Conservation (phyloP, 2,797 vertebrate species). For the Eulemur rubriventer region DNA sequence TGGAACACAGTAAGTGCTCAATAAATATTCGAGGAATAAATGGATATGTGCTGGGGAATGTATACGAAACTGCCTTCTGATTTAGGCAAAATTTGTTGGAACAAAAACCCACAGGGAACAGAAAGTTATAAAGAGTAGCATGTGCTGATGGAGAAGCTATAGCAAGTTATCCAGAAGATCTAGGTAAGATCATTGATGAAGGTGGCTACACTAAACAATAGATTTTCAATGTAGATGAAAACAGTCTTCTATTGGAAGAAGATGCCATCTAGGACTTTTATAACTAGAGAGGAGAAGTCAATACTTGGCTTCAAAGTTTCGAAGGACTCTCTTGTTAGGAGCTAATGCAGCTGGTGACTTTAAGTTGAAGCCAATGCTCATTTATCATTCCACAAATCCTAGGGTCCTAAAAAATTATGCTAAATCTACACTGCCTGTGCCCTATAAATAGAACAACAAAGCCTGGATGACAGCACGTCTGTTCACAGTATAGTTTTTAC, state of each 20-base stretch:
- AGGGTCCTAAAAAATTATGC: not conserved
- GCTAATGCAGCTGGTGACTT: not conserved
- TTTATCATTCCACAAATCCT: not conserved
- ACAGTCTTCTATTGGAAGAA: not conserved
- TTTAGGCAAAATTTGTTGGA: not conserved
- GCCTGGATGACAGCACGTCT: not conserved
- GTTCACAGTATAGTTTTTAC: not conserved
- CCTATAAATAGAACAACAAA: not conserved
- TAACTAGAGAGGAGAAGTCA: not conserved
- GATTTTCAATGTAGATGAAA: not conserved
- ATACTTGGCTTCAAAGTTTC: not conserved
- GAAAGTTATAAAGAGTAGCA: not conserved
- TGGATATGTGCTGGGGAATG: not conserved
- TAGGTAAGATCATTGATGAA: not conserved
- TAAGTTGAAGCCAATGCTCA: not conserved
- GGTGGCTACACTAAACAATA: not conserved
- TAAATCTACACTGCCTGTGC: not conserved
- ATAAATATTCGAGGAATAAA: constrained; percentile 17
- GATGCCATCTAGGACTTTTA: not conserved
- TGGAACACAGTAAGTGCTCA: not conserved
- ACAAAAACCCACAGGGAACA: not conserved
- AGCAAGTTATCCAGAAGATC: not conserved
- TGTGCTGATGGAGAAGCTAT: not conserved
- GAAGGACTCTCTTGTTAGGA: not conserved
- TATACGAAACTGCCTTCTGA: not conserved